Evolutionary conservation across 2,888 invertebrate genomes (phyloP).

Genomic region (Lordiphosa andalusiaca): DNA sequence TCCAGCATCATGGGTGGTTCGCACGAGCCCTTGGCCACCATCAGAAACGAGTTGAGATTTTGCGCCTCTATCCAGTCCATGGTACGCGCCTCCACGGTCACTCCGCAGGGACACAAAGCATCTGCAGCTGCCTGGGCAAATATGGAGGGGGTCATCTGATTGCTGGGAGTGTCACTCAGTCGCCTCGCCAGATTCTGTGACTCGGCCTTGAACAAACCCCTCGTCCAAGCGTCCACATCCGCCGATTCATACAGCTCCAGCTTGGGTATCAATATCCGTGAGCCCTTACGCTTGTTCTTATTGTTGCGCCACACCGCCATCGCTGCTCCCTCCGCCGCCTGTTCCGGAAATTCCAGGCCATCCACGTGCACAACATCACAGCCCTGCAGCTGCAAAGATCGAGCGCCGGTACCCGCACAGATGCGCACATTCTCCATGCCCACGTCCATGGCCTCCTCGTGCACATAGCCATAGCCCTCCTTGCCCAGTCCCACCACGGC

Average conservation of each 20-base stretch:
- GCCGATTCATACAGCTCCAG: constrained; percentile 81
- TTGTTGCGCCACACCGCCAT: constrained; percentile 83
- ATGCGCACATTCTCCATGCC: constrained; percentile 85
- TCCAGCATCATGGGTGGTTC: constrained; percentile 83
- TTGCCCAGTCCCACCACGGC: constrained; percentile 86
- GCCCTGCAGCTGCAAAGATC: constrained; percentile 80
- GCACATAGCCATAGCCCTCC: constrained; percentile 82
- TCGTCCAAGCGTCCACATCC: constrained; percentile 83
- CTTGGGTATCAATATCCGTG: constrained; percentile 80
- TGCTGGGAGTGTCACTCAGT: constrained; percentile 87
- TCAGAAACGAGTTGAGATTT: constrained; percentile 82
- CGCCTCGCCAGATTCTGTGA: constrained; percentile 87
- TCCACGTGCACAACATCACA: constrained; percentile 83
- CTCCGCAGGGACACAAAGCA: constrained; percentile 83
- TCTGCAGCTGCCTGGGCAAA: constrained; percentile 86
- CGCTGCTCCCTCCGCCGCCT: constrained; percentile 85
- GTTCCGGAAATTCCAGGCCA: constrained; percentile 84
- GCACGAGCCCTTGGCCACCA: constrained; percentile 79
- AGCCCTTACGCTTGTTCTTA: constrained; percentile 82
- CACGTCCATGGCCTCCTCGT: constrained; percentile 84
- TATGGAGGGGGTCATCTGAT: constrained; percentile 87
- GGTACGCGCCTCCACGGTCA: constrained; percentile 80
- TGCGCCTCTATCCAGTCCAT: constrained; percentile 83
- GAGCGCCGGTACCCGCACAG: constrained; percentile 84
- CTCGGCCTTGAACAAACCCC: constrained; percentile 85